Percentiles rank a stretch among this genome's conserved stretches.
phyloP scores from a whole-genome alignment of 2,888 invertebrate species.

The Macropis europaea region DNA sequence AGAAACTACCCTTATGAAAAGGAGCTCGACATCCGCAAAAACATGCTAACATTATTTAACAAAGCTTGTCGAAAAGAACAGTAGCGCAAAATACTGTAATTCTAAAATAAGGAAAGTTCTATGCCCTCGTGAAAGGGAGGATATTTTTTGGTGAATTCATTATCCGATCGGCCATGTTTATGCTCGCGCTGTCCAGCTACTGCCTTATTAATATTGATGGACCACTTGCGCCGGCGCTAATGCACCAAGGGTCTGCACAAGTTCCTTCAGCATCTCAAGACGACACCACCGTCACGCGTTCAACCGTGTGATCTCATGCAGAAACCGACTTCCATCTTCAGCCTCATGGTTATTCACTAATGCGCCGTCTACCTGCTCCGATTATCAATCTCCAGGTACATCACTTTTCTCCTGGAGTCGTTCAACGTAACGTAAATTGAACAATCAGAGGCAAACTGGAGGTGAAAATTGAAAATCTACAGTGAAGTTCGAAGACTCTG shows the following conservation, averaged over 20 bases:
- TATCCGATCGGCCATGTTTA: conserved; percentile 48
- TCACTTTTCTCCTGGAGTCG: background rate
- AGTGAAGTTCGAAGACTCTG: too few relatives aligned
- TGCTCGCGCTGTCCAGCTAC: conserved; percentile 52
- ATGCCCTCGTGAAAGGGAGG: too few relatives aligned
- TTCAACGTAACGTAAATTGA: too few relatives aligned
- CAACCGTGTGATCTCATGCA: conserved; percentile 45
- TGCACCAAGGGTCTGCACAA: conserved; percentile 53
- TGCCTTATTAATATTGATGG: conserved; percentile 71
- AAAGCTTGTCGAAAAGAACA: too few relatives aligned
- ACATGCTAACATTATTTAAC: too few relatives aligned
- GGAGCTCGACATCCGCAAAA: too few relatives aligned
- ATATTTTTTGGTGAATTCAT: conserved; percentile 42
- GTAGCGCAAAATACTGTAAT: conserved; percentile 4
- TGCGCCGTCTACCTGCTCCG: conserved; percentile 36
- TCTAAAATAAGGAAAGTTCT: too few relatives aligned
- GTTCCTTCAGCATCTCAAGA: conserved; percentile 27
- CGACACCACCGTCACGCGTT: conserved; percentile 44
- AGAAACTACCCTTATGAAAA: too few relatives aligned
- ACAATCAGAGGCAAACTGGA: conserved; percentile 19
- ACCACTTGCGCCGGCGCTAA: conserved; percentile 65
- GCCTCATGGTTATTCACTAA: conserved; percentile 58
- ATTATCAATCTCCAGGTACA: conserved; percentile 14
- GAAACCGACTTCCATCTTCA: conserved; percentile 22
- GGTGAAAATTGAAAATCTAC: conserved; percentile 25